Conservation (phyloP, 2,113 vertebrate genomes). For the Mohoua ochrocephala region DNA sequence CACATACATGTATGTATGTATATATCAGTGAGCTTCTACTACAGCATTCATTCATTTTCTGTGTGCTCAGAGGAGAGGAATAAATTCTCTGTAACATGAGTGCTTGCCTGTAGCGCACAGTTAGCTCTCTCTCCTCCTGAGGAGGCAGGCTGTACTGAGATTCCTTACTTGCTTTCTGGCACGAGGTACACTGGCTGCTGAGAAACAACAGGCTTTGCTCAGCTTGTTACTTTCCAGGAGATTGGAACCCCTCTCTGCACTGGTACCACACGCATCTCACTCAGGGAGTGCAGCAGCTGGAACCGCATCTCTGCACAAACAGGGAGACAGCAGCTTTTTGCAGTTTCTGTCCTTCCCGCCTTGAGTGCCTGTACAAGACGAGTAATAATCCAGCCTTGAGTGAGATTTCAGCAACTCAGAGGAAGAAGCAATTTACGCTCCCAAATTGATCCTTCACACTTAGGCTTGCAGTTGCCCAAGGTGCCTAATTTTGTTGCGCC, state of each 20-base stretch:
- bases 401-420: not conserved
- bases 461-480: not conserved
- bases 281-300: not conserved
- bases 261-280: not conserved
- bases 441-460: not conserved
- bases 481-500: not conserved
- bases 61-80: not conserved
- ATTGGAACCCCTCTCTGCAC: not conserved
- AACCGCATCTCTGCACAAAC: not conserved
- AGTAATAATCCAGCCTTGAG: not conserved
- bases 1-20: too few species aligned
- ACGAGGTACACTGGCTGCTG: not conserved
- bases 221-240: not conserved
- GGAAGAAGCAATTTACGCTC: not conserved
- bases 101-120: not conserved
- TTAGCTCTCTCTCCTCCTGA: not conserved
- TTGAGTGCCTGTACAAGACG: not conserved
- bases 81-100: not conserved
- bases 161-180: not conserved
- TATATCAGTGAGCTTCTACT: not conserved
- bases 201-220: not conserved
- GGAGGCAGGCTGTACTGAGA: not conserved
- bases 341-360: not conserved
- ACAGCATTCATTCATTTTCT: not conserved
- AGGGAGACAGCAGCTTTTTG: not conserved